These are phyloP conservation scores for Bruchidius siliquastri DNA, from an alignment of 2,888 invertebrate species.

Conservation along the genomic window DNA sequence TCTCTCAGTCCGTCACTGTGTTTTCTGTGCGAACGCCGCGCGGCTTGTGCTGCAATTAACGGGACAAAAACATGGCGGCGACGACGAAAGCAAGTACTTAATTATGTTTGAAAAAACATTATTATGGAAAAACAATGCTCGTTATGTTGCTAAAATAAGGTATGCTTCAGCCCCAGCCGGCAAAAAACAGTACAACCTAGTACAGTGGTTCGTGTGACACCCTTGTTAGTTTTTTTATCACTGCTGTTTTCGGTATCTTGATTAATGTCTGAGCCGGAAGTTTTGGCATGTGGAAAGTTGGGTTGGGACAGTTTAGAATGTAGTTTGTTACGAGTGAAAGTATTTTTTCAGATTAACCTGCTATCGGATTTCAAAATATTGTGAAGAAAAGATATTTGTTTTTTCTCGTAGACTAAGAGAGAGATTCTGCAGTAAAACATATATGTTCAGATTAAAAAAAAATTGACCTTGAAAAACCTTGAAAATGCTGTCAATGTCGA, in stretches of 20 bases:
- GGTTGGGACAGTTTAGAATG: too few relatives aligned
- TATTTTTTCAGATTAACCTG: too few relatives aligned
- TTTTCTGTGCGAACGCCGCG: neutral
- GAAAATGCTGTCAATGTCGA: too few relatives aligned
- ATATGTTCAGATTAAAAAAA: too few relatives aligned
- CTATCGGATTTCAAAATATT: too few relatives aligned
- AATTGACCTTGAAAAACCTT: too few relatives aligned
- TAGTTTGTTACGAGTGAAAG: too few relatives aligned
- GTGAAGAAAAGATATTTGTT: too few relatives aligned
- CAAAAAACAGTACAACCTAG: neutral
- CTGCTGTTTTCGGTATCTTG: neutral
- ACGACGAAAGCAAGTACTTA: neutral
- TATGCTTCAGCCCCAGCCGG: neutral
- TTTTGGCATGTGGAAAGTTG: neutral
- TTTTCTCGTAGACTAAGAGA: too few relatives aligned
- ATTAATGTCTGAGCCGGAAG: neutral
- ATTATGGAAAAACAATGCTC: neutral
- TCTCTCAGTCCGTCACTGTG: neutral
- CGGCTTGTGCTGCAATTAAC: neutral
- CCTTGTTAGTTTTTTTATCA: neutral
- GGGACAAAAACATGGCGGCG: neutral
- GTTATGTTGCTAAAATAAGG: neutral
- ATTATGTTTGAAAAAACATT: neutral
- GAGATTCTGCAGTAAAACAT: too few relatives aligned
- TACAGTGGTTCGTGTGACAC: neutral